Percentiles rank a stretch among this genome's conserved stretches.
Conservation (phyloP, 2,113 vertebrate genomes). For the Tyrannus savana region DNA sequence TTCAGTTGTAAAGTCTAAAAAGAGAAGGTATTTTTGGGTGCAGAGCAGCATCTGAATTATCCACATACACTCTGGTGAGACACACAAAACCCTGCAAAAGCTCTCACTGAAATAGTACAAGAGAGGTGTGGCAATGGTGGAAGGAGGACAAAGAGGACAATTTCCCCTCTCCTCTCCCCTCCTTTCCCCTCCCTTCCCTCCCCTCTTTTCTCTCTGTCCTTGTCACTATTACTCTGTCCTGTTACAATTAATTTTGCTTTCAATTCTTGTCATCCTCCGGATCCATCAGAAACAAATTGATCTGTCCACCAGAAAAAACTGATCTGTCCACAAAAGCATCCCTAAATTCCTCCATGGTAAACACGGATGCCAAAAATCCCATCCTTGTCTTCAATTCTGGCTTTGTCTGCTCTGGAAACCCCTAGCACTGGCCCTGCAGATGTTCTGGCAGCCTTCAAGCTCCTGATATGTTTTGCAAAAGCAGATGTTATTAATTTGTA, state of each 20-base stretch:
- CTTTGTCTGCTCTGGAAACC: background rate
- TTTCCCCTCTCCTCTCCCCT: background rate
- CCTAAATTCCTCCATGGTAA: background rate
- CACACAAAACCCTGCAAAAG: background rate
- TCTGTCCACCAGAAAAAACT: background rate
- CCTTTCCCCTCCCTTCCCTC: fast-evolving
- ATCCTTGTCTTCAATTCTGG: background rate
- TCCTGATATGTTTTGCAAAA: background rate
- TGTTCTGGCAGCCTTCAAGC: background rate
- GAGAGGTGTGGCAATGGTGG: background rate
- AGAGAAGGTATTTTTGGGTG: background rate
- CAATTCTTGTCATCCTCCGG: background rate
- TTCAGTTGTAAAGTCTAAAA: background rate
- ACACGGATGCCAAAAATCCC: background rate
- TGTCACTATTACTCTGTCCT: background rate
- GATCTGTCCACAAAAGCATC: background rate
- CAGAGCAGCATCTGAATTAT: background rate
- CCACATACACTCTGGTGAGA: background rate
- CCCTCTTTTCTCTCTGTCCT: background rate
- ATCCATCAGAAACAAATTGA: background rate
- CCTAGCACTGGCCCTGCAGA: background rate
- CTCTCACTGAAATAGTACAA: background rate
- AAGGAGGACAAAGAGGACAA: background rate
- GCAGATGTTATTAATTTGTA: background rate
- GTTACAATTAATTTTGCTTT: background rate